A percentile compares a stretch with the other conserved stretches of the same genome.
Evolutionary conservation across 2,113 vertebrate species (phyloP).

Genomic region (Verasper variegatus): DNA sequence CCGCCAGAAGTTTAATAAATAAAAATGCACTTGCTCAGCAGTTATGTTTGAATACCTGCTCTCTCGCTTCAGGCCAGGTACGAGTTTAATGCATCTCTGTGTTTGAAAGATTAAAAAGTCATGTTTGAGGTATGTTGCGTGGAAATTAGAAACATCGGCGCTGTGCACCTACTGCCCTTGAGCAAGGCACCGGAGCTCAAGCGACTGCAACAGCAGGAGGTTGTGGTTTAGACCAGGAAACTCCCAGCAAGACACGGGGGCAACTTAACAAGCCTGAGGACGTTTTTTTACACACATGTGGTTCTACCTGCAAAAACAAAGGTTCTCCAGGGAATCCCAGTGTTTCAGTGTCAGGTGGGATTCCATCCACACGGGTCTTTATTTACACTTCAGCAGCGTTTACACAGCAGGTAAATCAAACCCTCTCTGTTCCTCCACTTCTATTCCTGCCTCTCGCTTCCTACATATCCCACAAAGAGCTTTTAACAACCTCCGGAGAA

Average conservation of each 20-base stretch:
- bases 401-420: not conserved
- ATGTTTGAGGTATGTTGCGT: not conserved
- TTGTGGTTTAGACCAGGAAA: too few species aligned
- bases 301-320: too few species aligned
- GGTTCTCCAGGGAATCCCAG: too few species aligned
- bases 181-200: conserved; percentile 42
- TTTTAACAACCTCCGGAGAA: conserved; percentile 9
- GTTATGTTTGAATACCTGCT: conserved; percentile 22
- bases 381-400: not conserved
- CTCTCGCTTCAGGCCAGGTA: conserved; percentile 30
- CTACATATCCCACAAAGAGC: conserved; percentile 47
- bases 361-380: too few species aligned
- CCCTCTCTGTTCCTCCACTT: not conserved
- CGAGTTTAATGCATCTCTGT: not conserved
- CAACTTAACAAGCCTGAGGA: too few species aligned
- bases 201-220: too few species aligned
- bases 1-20: conserved; percentile 34
- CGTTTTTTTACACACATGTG: too few species aligned
- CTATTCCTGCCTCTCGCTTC: conserved; percentile 36
- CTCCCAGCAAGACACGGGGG: too few species aligned
- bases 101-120: conserved; percentile 37
- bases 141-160: not conserved
- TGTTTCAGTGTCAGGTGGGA: too few species aligned
- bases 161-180: conserved; percentile 19
- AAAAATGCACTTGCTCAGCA: conserved; percentile 61